Conservation (phyloP, 2,797 vertebrate species). For the Rachycentron canadum region DNA sequence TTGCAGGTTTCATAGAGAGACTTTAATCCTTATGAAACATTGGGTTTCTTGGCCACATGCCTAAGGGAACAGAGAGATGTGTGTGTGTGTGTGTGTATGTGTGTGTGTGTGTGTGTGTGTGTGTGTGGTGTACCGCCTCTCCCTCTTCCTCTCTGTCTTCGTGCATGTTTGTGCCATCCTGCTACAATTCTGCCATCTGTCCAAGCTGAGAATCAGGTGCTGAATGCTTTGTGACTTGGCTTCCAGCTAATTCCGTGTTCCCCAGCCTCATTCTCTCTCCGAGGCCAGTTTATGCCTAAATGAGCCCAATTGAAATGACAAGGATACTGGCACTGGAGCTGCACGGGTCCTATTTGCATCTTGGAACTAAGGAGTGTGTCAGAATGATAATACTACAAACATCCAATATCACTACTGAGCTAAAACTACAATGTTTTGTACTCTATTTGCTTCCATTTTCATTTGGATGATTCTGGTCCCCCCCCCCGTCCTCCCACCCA, state of each 20-base stretch:
- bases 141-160: slow-evolving; percentile 54
- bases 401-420: slow-evolving; percentile 1
- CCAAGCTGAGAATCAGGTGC: slow-evolving; percentile 79
- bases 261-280: slow-evolving; percentile 57
- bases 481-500: too few relatives aligned
- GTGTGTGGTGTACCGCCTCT: slow-evolving; percentile 43
- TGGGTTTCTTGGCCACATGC: slow-evolving; percentile 63
- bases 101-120: slow-evolving; percentile 21
- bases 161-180: slow-evolving; percentile 71
- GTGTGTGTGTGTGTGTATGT: slow-evolving; percentile 31
- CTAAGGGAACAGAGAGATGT: slow-evolving; percentile 60
- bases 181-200: slow-evolving; percentile 81
- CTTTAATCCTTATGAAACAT: slow-evolving; percentile 76
- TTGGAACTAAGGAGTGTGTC: slow-evolving; percentile 47
- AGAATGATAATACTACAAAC: slow-evolving; percentile 30
- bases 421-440: slow-evolving; percentile 11
- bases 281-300: slow-evolving; percentile 70
- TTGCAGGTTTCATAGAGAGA: slow-evolving; percentile 66
- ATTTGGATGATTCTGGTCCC: neutral
- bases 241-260: slow-evolving; percentile 70
- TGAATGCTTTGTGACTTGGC: slow-evolving; percentile 77
- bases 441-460: slow-evolving; percentile 15
- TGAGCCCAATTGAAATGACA: slow-evolving; percentile 63
- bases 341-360: slow-evolving; percentile 52
- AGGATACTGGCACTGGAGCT: slow-evolving; percentile 46